These are phyloP conservation scores for Dreissena polymorpha DNA, from an alignment of 1,140 invertebrate species.

Conservation along the genomic window DNA sequence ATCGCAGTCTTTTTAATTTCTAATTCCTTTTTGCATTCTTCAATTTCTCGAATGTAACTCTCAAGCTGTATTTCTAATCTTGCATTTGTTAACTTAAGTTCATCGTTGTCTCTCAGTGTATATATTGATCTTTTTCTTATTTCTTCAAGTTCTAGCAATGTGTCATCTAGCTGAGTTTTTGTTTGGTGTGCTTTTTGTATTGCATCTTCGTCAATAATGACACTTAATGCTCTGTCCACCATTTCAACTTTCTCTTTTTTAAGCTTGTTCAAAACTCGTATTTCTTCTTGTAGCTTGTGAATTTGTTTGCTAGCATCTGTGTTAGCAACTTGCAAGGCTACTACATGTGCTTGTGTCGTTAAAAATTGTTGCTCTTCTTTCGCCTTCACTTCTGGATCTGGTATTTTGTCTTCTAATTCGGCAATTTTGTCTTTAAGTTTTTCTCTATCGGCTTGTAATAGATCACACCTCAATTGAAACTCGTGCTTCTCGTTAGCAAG, in stretches of 20 bases:
- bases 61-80: conserved; percentile 7
- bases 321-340: conserved; percentile 33
- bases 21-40: conserved; percentile 16
- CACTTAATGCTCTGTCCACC: conserved; percentile 35
- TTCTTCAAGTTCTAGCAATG: conserved; percentile 22
- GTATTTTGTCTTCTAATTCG: conserved; percentile 33
- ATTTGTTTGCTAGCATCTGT: conserved; percentile 47
- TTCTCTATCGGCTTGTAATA: conserved; percentile 48
- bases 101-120: conserved; percentile 39
- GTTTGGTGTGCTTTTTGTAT: conserved; percentile 11
- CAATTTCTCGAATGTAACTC: conserved; percentile 11
- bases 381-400: conserved; percentile 39
- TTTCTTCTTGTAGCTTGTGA: conserved; percentile 38
- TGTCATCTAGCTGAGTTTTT: background rate
- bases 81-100: conserved; percentile 17
- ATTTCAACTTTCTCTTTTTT: conserved; percentile 35
- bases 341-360: conserved; percentile 42
- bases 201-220: conserved; percentile 33
- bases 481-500: conserved; percentile 44
- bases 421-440: conserved; percentile 39
- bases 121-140: conserved; percentile 6
- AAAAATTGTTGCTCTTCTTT: conserved; percentile 51
- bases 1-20: conserved; percentile 17
- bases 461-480: conserved; percentile 39
- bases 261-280: conserved; percentile 26